Evolutionary conservation across 2,113 vertebrate genomes (phyloP), one percentile per base, ranked within the genome.

Genomic region (Bubalus kerabau): DNA sequence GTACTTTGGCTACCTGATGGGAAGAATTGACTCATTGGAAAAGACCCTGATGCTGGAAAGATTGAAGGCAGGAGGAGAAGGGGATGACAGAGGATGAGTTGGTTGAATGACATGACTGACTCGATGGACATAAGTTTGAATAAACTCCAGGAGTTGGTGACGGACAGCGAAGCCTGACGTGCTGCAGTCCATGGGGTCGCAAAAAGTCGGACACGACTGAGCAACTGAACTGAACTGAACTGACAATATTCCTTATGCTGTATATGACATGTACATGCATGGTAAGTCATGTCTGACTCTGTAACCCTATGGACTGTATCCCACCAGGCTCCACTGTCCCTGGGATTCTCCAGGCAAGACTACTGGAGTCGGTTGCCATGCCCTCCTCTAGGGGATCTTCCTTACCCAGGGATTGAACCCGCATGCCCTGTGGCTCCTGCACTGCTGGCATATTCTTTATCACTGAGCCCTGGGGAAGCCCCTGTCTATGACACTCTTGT

Each of bases 131-230:
- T 36, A 8, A 67, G 17, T 36, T 21, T 36, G 17, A 67, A 11
- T 67, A 36, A 67, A 67, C 32, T 67, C 32, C 64, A 36, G 32
- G 64, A 21, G 32, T 67, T 67, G 64, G 32, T 67, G 64, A 67
- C 21, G 64, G 64, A 67, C 64, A 67, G 17, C 0, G 0, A 36
- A 67, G 8, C 32, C 32, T 67, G 16, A 36, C 0, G 0, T 67
- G 64, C 64, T 67, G 32, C 17, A 67, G 64, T 11, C 4, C 32
- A 67, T 19, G 17, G 32, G 8, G 32, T 21, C 3, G 0, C 64
- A 67, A 67, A 67, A 67, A 67, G 1, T 67, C 0, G 17, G 64
- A 19, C 64, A 67, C 2, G 0, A 67, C 8, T 67, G 32, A 67
- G 64, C 32, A 36, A 67, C 64, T 67, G 8, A 67, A 67, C 64